Percentiles rank a stretch among this genome's conserved stretches.
phyloP scores from a whole-genome alignment of 2,888 invertebrate genomes.

The Spialia ferax region DNA sequence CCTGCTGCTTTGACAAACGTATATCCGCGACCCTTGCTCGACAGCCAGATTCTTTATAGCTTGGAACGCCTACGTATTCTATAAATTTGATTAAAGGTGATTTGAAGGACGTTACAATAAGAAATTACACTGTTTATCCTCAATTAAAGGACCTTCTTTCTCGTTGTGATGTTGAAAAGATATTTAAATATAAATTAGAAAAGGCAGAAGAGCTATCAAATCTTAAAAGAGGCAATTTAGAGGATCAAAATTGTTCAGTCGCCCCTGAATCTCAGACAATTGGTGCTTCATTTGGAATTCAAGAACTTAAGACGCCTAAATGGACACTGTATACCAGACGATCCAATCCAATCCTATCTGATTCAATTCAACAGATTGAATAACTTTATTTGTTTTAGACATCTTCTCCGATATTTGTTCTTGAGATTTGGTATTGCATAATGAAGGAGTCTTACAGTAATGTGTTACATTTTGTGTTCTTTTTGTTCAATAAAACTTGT shows the following conservation, averaged over 20 bases:
- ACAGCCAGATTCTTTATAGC: too few relatives aligned
- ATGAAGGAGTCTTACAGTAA: too few relatives aligned
- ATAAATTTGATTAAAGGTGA: too few relatives aligned
- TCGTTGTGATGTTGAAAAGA: not conserved
- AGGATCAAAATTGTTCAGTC: conserved; percentile 8
- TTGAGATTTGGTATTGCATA: conserved; percentile 5
- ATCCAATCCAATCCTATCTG: conserved; percentile 17
- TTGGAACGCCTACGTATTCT: too few relatives aligned
- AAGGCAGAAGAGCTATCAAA: not conserved
- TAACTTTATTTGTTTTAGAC: conserved; percentile 11
- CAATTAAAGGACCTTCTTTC: not conserved
- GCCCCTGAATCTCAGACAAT: conserved; percentile 14
- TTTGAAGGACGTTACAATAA: too few relatives aligned
- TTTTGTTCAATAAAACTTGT: conserved; percentile 14
- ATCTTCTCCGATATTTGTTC: conserved; percentile 9
- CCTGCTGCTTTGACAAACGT: too few relatives aligned
- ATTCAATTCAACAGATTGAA: conserved; percentile 16
- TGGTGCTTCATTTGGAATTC: conserved; percentile 21
- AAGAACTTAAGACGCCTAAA: conserved; percentile 8
- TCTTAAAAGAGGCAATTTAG: conserved; percentile 5
- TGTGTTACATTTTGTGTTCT: not conserved
- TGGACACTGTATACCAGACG: conserved; percentile 17
- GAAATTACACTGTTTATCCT: not conserved
- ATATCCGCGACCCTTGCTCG: too few relatives aligned
- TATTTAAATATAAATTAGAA: not conserved